phyloP scores from a whole-genome alignment of 1,140 invertebrate genomes.

The Atta colombica region DNA sequence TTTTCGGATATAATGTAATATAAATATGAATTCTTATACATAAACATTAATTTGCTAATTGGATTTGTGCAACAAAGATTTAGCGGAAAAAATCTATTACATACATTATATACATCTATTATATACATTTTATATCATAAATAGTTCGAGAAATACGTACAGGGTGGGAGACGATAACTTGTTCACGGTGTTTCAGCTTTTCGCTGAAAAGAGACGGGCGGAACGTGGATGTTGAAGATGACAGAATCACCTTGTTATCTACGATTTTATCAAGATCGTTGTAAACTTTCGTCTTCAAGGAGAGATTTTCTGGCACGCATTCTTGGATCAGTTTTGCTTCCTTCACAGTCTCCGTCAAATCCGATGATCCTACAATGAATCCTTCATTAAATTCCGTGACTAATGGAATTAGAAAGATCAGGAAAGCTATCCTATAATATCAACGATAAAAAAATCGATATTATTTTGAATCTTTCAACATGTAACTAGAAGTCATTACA shows the following conservation, averaged over 20 bases:
- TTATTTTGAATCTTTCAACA: not conserved
- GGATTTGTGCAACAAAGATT: constrained; percentile 2
- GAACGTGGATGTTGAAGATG: constrained; percentile 97
- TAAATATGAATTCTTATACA: constrained; percentile 14
- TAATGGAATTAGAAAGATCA: not conserved
- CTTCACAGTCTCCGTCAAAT: constrained; percentile 90
- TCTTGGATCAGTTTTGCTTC: constrained; percentile 94
- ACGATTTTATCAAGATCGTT: constrained; percentile 92
- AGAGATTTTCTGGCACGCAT: constrained; percentile 96
- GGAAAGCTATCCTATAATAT: not conserved
- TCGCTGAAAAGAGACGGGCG: constrained; percentile 94
- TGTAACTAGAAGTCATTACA: not conserved
- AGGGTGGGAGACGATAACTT: constrained; percentile 95
- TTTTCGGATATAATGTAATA: not conserved
- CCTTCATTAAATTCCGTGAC: not conserved
- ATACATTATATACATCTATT: too few species aligned
- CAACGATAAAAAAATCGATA: too few species aligned
- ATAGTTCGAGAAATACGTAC: constrained; percentile 85
- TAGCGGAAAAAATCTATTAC: not conserved
- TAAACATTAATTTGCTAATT: constrained; percentile 5
- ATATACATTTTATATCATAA: constrained; percentile 13
- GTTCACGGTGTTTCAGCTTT: constrained; percentile 91
- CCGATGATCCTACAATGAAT: constrained; percentile 88
- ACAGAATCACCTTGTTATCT: constrained; percentile 91
- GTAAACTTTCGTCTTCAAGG: constrained; percentile 94